phyloP scores from a whole-genome alignment of 2,113 vertebrate species.

The Dryoscopus gambensis region DNA sequence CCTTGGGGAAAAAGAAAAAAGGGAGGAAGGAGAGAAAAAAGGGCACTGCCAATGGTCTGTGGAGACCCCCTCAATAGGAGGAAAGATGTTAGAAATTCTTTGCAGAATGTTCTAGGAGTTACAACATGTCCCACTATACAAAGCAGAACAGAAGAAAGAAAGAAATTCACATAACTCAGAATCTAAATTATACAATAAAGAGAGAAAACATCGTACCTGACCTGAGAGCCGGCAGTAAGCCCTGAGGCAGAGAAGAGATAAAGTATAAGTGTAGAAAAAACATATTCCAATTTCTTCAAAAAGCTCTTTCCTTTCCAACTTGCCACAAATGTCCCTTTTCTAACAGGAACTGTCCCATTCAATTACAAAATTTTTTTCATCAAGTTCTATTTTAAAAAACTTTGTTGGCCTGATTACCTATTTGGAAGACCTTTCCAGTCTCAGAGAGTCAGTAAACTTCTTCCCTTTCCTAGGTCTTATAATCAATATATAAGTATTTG shows the following conservation, averaged over 20 bases:
- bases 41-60: neutral
- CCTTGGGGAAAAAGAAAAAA: neutral
- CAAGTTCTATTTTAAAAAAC: neutral
- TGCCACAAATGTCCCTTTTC: neutral
- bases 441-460: neutral
- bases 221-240: neutral
- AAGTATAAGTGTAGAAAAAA: neutral
- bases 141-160: neutral
- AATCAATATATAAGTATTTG: neutral
- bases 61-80: neutral
- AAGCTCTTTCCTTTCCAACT: neutral
- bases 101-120: neutral
- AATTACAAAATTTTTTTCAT: neutral
- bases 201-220: neutral
- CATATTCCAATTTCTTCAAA: neutral
- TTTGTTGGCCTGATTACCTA: neutral
- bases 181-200: conserved; percentile 5
- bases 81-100: neutral
- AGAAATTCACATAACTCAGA: conserved; percentile 4
- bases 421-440: neutral
- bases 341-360: neutral
- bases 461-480: neutral
- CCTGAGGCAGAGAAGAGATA: conserved; percentile 5
- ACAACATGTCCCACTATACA: neutral
- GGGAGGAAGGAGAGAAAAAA: neutral